Evolutionary conservation across 2,113 vertebrate genomes (phyloP), one percentile per base, ranked within the genome.

Genomic region (Cepphus grylle): DNA sequence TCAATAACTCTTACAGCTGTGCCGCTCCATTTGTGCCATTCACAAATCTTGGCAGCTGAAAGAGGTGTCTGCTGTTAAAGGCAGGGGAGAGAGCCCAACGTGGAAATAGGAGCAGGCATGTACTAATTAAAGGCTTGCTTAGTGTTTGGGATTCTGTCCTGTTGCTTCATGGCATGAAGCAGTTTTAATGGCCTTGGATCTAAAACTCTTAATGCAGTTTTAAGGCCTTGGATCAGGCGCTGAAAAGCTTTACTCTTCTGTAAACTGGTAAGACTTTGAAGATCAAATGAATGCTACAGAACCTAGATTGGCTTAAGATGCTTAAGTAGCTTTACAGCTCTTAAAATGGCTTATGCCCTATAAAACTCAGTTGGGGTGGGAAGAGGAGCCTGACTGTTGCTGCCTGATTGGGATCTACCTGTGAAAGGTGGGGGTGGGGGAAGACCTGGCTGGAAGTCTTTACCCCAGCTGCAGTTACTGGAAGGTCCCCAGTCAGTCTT

Each of bases 241-340:
- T 88, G 80, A 81, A 97, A 92, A 56, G 42, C 80, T 95, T 93
- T 88, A 43, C 27, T 85, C 1, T 0, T 71, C 69, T 79, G 36
- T 92, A 36, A 93, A 74, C 42, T 83, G 38, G n/a, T 86, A 93
- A 78, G 90, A 63, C 83, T 92, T 71, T 56, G 70, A 79, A 95
- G 77, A 93, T 95, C 77, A 81, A 93, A 38, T 36, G 78, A 77
- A 72, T 95, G 81, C 80, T 89, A n/a, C 17, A 53, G 56, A 81
- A 88, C 40, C 34, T 87, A 81, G 61, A 81, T 83, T 94, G 92
- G 79, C 80, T 96, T 96, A 96, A 85, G 71, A 43, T 95, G 56
- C 62, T 86, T 96, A 96, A 94, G 83, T 49, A 88, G 88, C 40
- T 94, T 92, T 94, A 45, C 69, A 81, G 69, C 42, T 94, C 65